Percentiles rank a stretch among this genome's conserved stretches.
These are phyloP conservation scores for Papilio dardanus DNA, from an alignment of 1,140 invertebrate species.

Conservation along the genomic window DNA sequence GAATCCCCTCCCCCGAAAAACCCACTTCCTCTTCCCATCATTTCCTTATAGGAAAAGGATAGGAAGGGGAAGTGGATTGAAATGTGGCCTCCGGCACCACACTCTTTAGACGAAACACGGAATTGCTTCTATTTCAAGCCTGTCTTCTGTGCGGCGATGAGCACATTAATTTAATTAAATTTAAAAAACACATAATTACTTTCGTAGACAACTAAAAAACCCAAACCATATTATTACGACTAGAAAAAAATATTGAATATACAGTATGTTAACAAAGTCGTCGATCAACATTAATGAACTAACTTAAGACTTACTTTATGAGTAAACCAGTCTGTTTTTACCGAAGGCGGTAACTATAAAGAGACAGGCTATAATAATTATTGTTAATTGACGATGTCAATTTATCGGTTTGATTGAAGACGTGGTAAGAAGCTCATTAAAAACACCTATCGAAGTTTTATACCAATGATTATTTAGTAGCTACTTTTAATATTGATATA, in stretches of 20 bases:
- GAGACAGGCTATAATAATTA: constrained; percentile 37
- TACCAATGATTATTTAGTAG: not conserved
- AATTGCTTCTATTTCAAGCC: too few relatives aligned
- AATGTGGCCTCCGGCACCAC: too few relatives aligned
- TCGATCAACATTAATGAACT: not conserved
- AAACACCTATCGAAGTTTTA: not conserved
- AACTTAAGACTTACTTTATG: not conserved
- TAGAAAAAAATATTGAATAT: not conserved
- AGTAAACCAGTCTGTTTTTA: constrained; percentile 2
- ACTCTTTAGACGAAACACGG: too few relatives aligned
- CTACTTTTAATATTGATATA: not conserved
- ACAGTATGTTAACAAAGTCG: constrained; percentile 1
- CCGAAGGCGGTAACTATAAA: constrained; percentile 10
- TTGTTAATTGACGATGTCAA: constrained; percentile 40
- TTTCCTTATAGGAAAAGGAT: too few relatives aligned
- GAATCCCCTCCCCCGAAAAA: too few relatives aligned
- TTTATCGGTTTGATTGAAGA: constrained; percentile 39
- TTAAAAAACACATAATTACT: not conserved
- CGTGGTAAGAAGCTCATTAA: constrained; percentile 32
- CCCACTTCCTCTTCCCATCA: too few relatives aligned
- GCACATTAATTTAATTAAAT: not conserved
- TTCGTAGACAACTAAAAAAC: not conserved
- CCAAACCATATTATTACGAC: not conserved
- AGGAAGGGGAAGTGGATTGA: too few relatives aligned
- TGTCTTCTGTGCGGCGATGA: too few relatives aligned